phyloP scores from a whole-genome alignment of 2,113 vertebrate species.

The Indicator indicator region DNA sequence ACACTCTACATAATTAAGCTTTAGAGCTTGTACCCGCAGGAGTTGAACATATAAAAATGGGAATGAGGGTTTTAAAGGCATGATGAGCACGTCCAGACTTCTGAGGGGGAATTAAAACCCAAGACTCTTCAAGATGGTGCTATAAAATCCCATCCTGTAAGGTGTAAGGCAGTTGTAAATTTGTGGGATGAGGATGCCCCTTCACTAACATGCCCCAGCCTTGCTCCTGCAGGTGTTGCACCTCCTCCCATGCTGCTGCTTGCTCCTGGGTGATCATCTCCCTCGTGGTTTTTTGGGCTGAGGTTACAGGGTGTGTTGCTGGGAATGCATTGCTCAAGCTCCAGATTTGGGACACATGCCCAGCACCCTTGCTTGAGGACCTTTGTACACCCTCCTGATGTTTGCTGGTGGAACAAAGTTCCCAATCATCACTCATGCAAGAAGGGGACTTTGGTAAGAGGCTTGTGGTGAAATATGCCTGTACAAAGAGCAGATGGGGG shows the following conservation, averaged over 20 bases:
- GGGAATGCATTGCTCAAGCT: not conserved
- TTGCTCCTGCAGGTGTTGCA: not conserved
- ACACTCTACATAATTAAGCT: not conserved
- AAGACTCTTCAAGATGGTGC: not conserved
- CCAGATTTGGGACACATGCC: not conserved
- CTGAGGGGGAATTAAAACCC: not conserved
- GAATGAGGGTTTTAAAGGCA: not conserved
- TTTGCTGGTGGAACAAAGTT: constrained; percentile 54
- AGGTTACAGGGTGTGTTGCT: not conserved
- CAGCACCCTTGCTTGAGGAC: not conserved
- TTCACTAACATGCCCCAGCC: not conserved
- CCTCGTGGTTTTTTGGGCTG: not conserved
- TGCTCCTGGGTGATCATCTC: not conserved
- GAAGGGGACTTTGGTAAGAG: constrained; percentile 55
- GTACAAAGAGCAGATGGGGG: not conserved
- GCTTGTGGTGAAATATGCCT: constrained; percentile 30
- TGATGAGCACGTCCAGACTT: not conserved
- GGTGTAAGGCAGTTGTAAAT: not conserved
- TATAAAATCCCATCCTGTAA: not conserved
- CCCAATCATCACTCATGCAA: constrained; percentile 13
- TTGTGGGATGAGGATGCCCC: not conserved
- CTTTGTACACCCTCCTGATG: constrained; percentile 28
- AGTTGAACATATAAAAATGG: not conserved
- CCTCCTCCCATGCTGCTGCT: rapidly evolving
- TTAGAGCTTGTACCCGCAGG: not conserved